phyloP scores from a whole-genome alignment of 1,140 invertebrate genomes.

The Phymastichus coffea region DNA sequence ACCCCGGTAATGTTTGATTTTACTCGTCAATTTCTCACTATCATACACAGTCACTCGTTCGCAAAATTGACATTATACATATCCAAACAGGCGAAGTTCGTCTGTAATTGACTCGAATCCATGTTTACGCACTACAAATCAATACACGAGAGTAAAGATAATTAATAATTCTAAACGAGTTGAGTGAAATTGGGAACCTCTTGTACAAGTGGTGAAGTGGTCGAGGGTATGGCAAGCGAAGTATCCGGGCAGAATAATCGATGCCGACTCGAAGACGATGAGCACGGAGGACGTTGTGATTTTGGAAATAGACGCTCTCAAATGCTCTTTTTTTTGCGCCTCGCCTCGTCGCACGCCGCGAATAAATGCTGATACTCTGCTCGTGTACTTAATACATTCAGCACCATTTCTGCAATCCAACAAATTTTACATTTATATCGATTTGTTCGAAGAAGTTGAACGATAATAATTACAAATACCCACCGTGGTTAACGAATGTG shows the following conservation, averaged over 20 bases:
- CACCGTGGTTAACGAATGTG: conserved; percentile 47
- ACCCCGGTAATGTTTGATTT: too few relatives aligned
- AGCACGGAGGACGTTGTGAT: conserved; percentile 30
- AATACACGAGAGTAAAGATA: too few relatives aligned
- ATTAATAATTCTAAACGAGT: conserved; percentile 16
- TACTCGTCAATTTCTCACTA: too few relatives aligned
- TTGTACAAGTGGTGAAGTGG: conserved; percentile 11
- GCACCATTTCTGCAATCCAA: conserved; percentile 42
- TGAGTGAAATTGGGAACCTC: conserved; percentile 9
- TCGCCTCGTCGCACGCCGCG: conserved; percentile 29
- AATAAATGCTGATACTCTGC: conserved; percentile 43
- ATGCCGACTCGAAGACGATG: too few relatives aligned
- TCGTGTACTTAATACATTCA: conserved; percentile 34
- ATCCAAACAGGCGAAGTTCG: too few relatives aligned
- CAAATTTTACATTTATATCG: neutral
- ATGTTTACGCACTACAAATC: too few relatives aligned
- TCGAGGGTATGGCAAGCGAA: too few relatives aligned
- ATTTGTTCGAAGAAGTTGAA: neutral
- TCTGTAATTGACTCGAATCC: too few relatives aligned
- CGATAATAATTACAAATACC: neutral
- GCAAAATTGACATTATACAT: too few relatives aligned
- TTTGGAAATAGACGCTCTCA: conserved; percentile 45
- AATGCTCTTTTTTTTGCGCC: conserved; percentile 43
- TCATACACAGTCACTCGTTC: too few relatives aligned
- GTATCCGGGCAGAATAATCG: too few relatives aligned